phyloP scores from a whole-genome alignment of 2,888 invertebrate species.

The Sarcophaga variegata region DNA sequence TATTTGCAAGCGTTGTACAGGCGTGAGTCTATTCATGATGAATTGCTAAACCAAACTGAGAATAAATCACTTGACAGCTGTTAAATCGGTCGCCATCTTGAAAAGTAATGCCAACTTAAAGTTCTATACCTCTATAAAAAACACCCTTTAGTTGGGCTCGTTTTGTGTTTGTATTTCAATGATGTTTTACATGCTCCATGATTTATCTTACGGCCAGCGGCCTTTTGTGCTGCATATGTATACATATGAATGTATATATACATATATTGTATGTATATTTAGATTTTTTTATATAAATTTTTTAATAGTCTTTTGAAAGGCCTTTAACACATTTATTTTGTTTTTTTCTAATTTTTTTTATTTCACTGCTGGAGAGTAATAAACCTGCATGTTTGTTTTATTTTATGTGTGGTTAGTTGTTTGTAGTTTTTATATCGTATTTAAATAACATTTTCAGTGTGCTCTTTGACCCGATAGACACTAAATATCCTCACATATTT shows the following conservation, averaged over 20 bases:
- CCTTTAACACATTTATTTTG: constrained; percentile 1
- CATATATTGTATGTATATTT: not conserved
- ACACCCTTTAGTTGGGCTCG: not conserved
- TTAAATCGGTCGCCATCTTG: too few relatives aligned
- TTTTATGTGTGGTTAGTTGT: constrained; percentile 33
- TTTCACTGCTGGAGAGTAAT: constrained; percentile 23
- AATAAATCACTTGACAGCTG: too few relatives aligned
- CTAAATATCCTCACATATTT: not conserved
- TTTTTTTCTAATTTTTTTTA: not conserved
- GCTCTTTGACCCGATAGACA: constrained; percentile 44
- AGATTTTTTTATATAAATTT: not conserved
- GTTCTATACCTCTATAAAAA: too few relatives aligned
- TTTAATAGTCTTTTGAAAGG: not conserved
- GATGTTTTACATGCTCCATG: constrained; percentile 50
- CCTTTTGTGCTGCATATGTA: constrained; percentile 6
- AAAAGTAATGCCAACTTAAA: too few relatives aligned
- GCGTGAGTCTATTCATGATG: too few relatives aligned
- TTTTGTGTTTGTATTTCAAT: not conserved
- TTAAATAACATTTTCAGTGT: constrained; percentile 51
- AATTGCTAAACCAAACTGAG: too few relatives aligned
- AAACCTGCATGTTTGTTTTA: constrained; percentile 29
- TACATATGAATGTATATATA: not conserved
- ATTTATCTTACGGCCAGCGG: constrained; percentile 55
- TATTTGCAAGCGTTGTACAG: too few relatives aligned
- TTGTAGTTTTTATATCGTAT: constrained; percentile 49